Evolutionary conservation across 1,140 invertebrate genomes (phyloP).

Genomic region (Cydia fagiglandana): DNA sequence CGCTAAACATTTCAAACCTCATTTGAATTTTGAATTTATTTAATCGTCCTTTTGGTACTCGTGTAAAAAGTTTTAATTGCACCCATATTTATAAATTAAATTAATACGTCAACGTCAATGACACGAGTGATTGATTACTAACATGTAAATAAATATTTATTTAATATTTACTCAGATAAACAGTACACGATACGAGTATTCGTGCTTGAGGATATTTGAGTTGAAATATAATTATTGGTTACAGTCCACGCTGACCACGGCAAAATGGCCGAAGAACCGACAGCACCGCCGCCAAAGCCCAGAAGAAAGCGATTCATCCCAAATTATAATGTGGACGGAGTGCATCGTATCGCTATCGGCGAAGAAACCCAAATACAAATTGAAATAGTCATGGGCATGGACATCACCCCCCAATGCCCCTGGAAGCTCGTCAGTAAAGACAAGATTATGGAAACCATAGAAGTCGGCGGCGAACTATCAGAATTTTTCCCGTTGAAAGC

Average conservation of each 20-base stretch:
- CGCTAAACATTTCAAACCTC: neutral
- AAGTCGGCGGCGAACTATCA: constrained; percentile 74
- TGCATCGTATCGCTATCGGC: constrained; percentile 58
- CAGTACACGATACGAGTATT: too few species aligned
- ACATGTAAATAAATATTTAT: constrained; percentile 10
- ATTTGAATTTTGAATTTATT: constrained; percentile 1
- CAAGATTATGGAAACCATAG: constrained; percentile 81
- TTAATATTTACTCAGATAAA: too few species aligned
- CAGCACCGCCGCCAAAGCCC: constrained; percentile 53
- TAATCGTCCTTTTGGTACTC: neutral
- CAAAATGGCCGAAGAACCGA: constrained; percentile 50
- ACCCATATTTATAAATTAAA: neutral
- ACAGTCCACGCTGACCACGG: constrained; percentile 39
- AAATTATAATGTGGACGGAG: constrained; percentile 74
- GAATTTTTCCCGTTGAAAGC: constrained; percentile 80
- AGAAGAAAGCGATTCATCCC: constrained; percentile 69
- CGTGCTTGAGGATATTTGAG: neutral
- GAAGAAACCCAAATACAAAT: constrained; percentile 76
- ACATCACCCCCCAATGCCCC: constrained; percentile 85
- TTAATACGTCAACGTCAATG: constrained; percentile 9
- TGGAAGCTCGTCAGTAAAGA: constrained; percentile 84
- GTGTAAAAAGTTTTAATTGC: neutral
- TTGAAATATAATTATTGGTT: constrained; percentile 31
- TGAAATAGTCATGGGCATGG: constrained; percentile 76
- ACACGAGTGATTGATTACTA: neutral